Percentiles rank a stretch among this genome's conserved stretches.
These are phyloP conservation scores for Galendromus occidentalis DNA, from an alignment of 1,140 invertebrate genomes.

Conservation along the genomic window DNA sequence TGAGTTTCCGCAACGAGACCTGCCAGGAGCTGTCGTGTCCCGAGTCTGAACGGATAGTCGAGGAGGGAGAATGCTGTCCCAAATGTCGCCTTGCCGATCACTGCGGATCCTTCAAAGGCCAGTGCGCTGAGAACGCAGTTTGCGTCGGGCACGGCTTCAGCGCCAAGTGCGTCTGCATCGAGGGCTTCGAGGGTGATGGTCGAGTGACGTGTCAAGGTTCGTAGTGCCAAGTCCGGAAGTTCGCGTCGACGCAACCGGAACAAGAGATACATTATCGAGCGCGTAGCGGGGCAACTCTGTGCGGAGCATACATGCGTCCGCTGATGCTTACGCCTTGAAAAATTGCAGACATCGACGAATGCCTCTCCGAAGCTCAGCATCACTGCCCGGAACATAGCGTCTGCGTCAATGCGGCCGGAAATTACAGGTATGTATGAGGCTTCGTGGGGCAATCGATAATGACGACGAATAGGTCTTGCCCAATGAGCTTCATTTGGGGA, in stretches of 20 bases:
- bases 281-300: too few species aligned
- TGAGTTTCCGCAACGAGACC: neutral
- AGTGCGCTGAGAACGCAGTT: neutral
- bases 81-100: neutral
- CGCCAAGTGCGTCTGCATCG: neutral
- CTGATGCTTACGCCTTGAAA: too few species aligned
- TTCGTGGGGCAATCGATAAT: too few species aligned
- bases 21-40: neutral
- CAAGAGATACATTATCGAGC: too few species aligned
- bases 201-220: neutral
- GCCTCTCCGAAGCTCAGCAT: constrained; percentile 39
- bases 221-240: neutral
- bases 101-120: neutral
- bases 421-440: neutral
- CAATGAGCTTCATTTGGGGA: too few species aligned
- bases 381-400: constrained; percentile 18
- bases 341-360: constrained; percentile 49
- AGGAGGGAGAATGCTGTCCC: neutral
- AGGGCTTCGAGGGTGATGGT: neutral
- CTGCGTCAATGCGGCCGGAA: neutral
- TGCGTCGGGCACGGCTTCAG: neutral
- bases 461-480: too few species aligned
- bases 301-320: too few species aligned
- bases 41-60: neutral
- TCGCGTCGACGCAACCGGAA: too few species aligned